phyloP scores from a whole-genome alignment of 2,888 invertebrate species.

The Chalcis sispes region DNA sequence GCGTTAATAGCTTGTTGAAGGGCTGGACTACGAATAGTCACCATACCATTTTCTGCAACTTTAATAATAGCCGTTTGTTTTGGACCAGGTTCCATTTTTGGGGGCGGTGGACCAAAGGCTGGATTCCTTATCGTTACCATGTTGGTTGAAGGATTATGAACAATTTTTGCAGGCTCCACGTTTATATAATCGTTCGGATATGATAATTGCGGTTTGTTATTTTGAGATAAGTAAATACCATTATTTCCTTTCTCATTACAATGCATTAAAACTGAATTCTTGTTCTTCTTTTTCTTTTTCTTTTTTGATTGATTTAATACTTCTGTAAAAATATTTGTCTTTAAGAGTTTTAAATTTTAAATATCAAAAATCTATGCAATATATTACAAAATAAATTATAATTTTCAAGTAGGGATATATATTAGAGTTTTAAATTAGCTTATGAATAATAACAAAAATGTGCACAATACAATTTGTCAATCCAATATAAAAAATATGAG shows the following conservation, averaged over 20 bases:
- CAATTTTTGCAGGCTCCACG: constrained; percentile 74
- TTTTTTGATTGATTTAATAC: constrained; percentile 43
- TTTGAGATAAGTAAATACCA: constrained; percentile 51
- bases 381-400: too few species aligned
- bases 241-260: constrained; percentile 58
- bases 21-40: constrained; percentile 87
- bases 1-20: constrained; percentile 77
- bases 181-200: constrained; percentile 56
- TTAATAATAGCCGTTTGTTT: constrained; percentile 83
- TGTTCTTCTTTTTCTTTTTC: constrained; percentile 79
- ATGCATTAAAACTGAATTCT: constrained; percentile 66
- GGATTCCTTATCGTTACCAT: constrained; percentile 89
- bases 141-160: constrained; percentile 77
- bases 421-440: background rate
- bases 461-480: too few species aligned
- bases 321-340: too few species aligned
- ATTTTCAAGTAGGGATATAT: background rate
- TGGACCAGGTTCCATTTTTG: constrained; percentile 70
- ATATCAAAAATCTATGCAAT: too few species aligned
- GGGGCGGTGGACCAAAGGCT: constrained; percentile 82
- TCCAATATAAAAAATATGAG: too few species aligned
- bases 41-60: constrained; percentile 86
- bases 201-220: constrained; percentile 39
- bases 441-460: background rate
- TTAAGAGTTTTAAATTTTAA: too few species aligned